Base-by-base conservation (phyloP, 2,797 vertebrate species). In the Neostethus bicornis region DNA sequence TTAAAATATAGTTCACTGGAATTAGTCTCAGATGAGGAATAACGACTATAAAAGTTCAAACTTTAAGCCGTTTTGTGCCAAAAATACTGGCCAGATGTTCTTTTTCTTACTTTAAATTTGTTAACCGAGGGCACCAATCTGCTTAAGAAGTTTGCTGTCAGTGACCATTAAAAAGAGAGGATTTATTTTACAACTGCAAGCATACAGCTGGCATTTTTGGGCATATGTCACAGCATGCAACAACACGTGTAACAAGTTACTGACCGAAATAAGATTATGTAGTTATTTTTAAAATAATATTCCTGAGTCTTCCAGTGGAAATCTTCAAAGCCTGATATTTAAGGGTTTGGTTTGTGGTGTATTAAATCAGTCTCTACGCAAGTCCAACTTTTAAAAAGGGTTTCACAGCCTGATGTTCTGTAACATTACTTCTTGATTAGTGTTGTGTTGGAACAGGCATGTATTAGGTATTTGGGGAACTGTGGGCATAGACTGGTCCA, bases 41-140 rank as follows among this genome's bases (percentile, higher is more conserved):
- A 9, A 16, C 38, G 32, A 46, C 7, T 9, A 28, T 37, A 17
- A 29, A 46, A 32, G 10, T 23, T 32, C 13, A 25, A 9, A 31
- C 23, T n/a, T 11, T 14, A 16, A 35, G 32, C 56, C 17, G 19
- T 12, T 35, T 10, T 16, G 5, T 16, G 19, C 28, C 43, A 31
- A 43, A n/a, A 44, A 35, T 14, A 49, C 51, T 49, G 44, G 34
- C 39, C 28, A 32, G 20, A 32, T 25, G 37, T 34, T 14, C 34
- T 31, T n/a, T 34, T 12, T 5, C 12, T 34, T n/a, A 12, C 14
- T 32, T 20, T 14, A 20, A 29, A 55, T 31, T 43, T 26, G 19
- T 31, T 9, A 42, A 56, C 53, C 56, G 31, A n/a, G 21, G 25
- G 26, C 4, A 26, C 21, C n/a, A 46, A 34, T 45, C n/a, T 5